Conservation (phyloP, 2,888 invertebrate species). For the Steromphala cineraria region DNA sequence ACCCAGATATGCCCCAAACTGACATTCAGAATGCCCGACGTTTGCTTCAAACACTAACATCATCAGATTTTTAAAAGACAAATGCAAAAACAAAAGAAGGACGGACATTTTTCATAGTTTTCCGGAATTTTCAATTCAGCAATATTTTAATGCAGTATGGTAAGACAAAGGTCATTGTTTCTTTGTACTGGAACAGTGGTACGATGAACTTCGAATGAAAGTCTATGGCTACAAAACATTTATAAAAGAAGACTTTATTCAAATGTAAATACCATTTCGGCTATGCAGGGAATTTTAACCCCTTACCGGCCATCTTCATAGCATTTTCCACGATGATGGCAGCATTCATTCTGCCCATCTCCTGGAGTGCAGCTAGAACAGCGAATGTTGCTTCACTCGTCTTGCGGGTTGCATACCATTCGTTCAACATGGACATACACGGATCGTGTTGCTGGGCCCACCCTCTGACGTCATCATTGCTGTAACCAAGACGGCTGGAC, state of each 20-base stretch:
- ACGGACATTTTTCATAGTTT: no score
- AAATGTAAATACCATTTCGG: neutral
- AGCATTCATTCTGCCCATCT: slow-evolving; percentile 70
- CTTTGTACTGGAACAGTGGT: no score
- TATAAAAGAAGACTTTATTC: no score
- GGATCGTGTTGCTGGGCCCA: slow-evolving; percentile 72
- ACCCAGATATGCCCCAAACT: no score
- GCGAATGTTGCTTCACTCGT: slow-evolving; percentile 66
- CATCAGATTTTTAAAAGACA: no score
- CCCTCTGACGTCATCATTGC: slow-evolving; percentile 66
- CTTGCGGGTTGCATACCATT: slow-evolving; percentile 72
- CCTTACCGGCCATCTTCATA: slow-evolving; percentile 63
- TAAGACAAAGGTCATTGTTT: no score
- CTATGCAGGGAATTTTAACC: neutral
- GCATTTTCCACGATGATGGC: slow-evolving; percentile 69
- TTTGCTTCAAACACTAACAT: no score
- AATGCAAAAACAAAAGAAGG: no score
- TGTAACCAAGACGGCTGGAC: slow-evolving; percentile 70
- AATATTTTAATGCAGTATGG: no score
- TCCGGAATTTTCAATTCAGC: no score
- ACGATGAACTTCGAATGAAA: neutral
- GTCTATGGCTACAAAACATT: no score
- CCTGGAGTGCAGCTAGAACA: slow-evolving; percentile 65
- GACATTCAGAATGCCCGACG: no score
- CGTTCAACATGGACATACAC: slow-evolving; percentile 70